These are phyloP conservation scores for Drosophila quinaria DNA, from an alignment of 2,888 invertebrate species.

Conservation along the genomic window DNA sequence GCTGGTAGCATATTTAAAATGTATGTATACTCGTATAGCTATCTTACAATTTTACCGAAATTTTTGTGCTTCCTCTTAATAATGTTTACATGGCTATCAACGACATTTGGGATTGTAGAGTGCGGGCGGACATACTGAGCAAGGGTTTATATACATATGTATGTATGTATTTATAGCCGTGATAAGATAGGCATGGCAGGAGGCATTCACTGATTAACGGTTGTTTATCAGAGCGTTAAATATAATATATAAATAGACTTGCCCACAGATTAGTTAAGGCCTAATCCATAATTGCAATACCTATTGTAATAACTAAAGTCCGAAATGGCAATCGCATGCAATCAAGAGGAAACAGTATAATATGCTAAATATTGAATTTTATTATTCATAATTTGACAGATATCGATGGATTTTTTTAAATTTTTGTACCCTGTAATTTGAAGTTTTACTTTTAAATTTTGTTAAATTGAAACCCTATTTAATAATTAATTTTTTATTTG, in stretches of 20 bases:
- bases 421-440: neutral
- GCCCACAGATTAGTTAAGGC: constrained; percentile 12
- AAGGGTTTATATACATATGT: neutral
- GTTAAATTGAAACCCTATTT: no score
- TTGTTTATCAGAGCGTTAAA: constrained; percentile 8
- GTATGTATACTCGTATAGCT: neutral
- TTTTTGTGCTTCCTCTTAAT: neutral
- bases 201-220: constrained; percentile 32
- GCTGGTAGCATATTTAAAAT: neutral
- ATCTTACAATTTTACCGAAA: neutral
- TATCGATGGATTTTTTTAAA: neutral
- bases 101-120: neutral
- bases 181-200: constrained; percentile 44
- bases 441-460: neutral
- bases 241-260: constrained; percentile 10
- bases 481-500: no score
- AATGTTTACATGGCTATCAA: constrained; percentile 10
- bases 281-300: constrained; percentile 5
- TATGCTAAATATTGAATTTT: neutral
- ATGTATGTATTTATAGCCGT: constrained; percentile 30
- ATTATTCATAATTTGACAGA: neutral
- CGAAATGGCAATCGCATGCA: neutral
- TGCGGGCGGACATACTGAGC: neutral
- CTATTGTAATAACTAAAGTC: constrained; percentile 25
- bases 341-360: neutral